Evolutionary conservation across 2,888 invertebrate species (phyloP).

Genomic region (Willowsia nigromaculata): DNA sequence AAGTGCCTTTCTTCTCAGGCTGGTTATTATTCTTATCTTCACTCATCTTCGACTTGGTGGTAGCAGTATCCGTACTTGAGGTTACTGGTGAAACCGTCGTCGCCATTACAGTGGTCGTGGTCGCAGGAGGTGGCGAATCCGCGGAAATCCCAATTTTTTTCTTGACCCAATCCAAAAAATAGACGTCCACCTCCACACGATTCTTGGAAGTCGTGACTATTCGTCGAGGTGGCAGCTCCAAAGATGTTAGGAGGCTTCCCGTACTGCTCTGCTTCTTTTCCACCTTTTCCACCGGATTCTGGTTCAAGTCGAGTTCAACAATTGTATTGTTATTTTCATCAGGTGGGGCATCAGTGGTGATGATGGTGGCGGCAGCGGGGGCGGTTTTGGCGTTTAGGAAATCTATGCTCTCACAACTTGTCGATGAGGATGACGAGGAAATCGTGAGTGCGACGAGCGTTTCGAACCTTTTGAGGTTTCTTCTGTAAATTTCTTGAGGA

Average conservation of each 20-base stretch:
- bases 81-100: too few relatives aligned
- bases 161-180: slow-evolving; percentile 43
- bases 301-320: neutral
- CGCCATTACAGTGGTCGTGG: neutral
- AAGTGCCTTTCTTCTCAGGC: neutral
- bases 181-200: slow-evolving; percentile 1
- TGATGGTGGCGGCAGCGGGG: too few relatives aligned
- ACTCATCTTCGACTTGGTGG: too few relatives aligned
- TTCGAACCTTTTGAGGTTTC: slow-evolving; percentile 53
- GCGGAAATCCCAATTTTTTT: neutral
- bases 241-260: neutral
- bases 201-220: slow-evolving; percentile 38
- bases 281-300: neutral
- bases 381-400: neutral
- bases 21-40: neutral
- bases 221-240: neutral
- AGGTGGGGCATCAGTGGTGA: neutral
- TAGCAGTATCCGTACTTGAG: too few relatives aligned
- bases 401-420: neutral
- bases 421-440: neutral
- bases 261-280: neutral
- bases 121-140: neutral
- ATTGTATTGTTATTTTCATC: neutral
- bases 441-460: slow-evolving; percentile 4
- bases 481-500: slow-evolving; percentile 29